These are phyloP conservation scores for Brachionus calyciflorus DNA, from an alignment of 1,140 invertebrate genomes.

Conservation along the genomic window DNA sequence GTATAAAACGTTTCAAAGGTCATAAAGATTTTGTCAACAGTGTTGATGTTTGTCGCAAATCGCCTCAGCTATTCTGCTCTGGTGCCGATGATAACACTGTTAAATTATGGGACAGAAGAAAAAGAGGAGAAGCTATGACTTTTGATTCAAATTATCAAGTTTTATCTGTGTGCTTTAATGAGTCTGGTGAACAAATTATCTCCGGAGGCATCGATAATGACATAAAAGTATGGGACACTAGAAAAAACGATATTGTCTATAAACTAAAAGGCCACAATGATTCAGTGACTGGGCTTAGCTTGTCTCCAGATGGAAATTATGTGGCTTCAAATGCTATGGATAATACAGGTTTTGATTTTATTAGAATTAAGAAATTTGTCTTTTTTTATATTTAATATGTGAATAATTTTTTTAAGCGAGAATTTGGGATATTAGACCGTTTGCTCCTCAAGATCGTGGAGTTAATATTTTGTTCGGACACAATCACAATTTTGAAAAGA, in stretches of 20 bases:
- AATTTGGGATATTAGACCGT: slow-evolving; percentile 72
- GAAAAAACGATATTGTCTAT: slow-evolving; percentile 83
- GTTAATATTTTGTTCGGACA: slow-evolving; percentile 87
- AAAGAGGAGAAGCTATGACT: slow-evolving; percentile 74
- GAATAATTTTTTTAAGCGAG: slow-evolving; percentile 63
- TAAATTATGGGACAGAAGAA: slow-evolving; percentile 77
- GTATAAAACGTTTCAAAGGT: slow-evolving; percentile 87
- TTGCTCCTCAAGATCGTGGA: slow-evolving; percentile 80
- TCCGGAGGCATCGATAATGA: slow-evolving; percentile 95
- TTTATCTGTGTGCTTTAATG: slow-evolving; percentile 87
- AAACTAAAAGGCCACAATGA: slow-evolving; percentile 83
- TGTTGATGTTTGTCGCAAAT: slow-evolving; percentile 72
- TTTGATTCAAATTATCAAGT: slow-evolving; percentile 80
- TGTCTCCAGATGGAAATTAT: slow-evolving; percentile 90
- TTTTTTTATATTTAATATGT: slow-evolving; percentile 44
- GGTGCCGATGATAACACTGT: slow-evolving; percentile 92
- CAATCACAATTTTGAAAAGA: slow-evolving; percentile 98
- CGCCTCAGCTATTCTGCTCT: slow-evolving; percentile 81
- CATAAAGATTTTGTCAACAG: slow-evolving; percentile 77
- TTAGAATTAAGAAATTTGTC: not conserved
- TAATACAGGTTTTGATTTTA: slow-evolving; percentile 68
- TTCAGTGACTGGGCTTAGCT: slow-evolving; percentile 83
- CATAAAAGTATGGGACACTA: slow-evolving; percentile 92
- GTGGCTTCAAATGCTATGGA: slow-evolving; percentile 96
- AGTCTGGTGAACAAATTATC: slow-evolving; percentile 84